phyloP scores from a whole-genome alignment of 1,140 invertebrate species.

The Apis cerana region DNA sequence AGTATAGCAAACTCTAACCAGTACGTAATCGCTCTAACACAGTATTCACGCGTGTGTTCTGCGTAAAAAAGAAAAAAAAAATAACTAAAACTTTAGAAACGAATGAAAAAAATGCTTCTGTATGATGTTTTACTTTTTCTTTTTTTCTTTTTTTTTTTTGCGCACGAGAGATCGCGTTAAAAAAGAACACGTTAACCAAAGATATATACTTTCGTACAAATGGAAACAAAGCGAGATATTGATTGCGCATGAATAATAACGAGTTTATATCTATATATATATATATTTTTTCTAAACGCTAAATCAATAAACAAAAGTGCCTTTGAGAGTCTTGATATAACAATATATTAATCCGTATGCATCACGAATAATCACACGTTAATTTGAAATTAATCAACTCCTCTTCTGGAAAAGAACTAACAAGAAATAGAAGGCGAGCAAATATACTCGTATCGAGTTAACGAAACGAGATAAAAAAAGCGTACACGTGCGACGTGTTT shows the following conservation, averaged over 20 bases:
- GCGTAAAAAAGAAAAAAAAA: neutral
- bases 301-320: neutral
- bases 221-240: no score
- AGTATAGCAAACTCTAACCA: slow-evolving; percentile 39
- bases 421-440: neutral
- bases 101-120: slow-evolving; percentile 5
- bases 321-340: neutral
- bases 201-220: neutral
- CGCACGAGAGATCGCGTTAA: slow-evolving; percentile 5
- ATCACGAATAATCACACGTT: neutral
- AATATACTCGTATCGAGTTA: neutral
- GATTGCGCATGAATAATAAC: slow-evolving; percentile 4
- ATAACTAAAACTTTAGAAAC: neutral
- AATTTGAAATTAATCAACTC: neutral
- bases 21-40: slow-evolving; percentile 52
- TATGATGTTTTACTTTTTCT: neutral
- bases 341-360: slow-evolving; percentile 15
- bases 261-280: neutral
- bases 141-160: no score
- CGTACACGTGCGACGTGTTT: neutral
- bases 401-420: neutral
- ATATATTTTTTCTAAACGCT: neutral
- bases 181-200: slow-evolving; percentile 6
- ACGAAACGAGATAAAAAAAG: neutral
- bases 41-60: neutral